A percentile compares a stretch with the other conserved stretches of the same genome.
These are phyloP conservation scores for Pangasius larnaudii DNA, from an alignment of 2,797 vertebrate species.

Conservation along the genomic window DNA sequence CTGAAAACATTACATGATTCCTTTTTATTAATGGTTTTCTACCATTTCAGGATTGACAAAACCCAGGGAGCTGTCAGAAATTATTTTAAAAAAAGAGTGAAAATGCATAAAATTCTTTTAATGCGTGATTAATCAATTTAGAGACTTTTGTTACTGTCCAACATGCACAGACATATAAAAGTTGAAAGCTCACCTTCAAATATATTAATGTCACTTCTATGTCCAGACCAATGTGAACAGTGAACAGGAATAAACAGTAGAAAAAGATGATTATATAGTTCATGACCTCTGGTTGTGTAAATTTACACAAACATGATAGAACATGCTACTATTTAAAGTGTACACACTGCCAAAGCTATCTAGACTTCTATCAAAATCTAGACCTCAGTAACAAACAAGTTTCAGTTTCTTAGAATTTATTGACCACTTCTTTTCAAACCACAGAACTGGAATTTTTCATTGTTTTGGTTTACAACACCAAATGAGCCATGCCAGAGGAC, in stretches of 20 bases:
- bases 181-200: background rate
- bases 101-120: background rate
- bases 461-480: slow-evolving; percentile 52
- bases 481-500: slow-evolving; percentile 27
- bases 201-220: background rate
- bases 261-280: background rate
- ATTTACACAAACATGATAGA: slow-evolving; percentile 45
- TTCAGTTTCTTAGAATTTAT: slow-evolving; percentile 43
- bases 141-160: background rate
- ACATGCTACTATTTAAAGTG: slow-evolving; percentile 54
- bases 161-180: background rate
- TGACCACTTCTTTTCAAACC: slow-evolving; percentile 35
- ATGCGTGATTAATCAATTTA: background rate
- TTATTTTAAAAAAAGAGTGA: background rate
- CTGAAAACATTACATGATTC: background rate
- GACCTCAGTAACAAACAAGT: slow-evolving; percentile 36
- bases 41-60: background rate
- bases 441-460: slow-evolving; percentile 34
- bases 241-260: slow-evolving; percentile 8
- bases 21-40: background rate
- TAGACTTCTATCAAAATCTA: slow-evolving; percentile 46
- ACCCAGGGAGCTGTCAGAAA: background rate
- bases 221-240: background rate
- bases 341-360: slow-evolving; percentile 47
- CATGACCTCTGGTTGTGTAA: background rate